Conservation (phyloP, 2,888 invertebrate genomes). For the Eupeodes luniger region DNA sequence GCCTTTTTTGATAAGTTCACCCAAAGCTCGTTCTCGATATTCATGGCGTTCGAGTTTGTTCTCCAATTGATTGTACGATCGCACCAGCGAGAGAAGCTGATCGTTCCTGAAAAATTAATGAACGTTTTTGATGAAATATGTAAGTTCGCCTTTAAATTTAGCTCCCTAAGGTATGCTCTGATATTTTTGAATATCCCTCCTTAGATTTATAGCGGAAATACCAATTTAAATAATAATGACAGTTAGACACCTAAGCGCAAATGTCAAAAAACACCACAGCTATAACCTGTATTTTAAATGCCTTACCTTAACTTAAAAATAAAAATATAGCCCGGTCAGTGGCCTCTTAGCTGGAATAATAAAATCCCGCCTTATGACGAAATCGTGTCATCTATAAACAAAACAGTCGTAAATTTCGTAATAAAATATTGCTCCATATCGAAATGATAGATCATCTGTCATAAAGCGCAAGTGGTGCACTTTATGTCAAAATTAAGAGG, state of each 20-base stretch:
- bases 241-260: too few relatives aligned
- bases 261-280: too few relatives aligned
- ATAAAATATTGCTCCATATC: neutral
- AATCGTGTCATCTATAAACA: neutral
- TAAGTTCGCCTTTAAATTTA: neutral
- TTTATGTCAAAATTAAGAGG: slow-evolving; percentile 10
- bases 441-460: neutral
- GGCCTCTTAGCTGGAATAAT: too few relatives aligned
- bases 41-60: slow-evolving; percentile 94
- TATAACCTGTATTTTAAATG: too few relatives aligned
- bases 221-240: too few relatives aligned
- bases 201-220: too few relatives aligned
- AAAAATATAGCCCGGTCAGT: too few relatives aligned
- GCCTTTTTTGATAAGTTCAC: slow-evolving; percentile 91
- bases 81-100: slow-evolving; percentile 91
- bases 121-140: neutral
- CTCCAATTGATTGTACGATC: slow-evolving; percentile 91
- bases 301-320: too few relatives aligned
- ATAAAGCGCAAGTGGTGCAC: neutral
- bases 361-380: too few relatives aligned
- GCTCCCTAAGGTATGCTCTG: too few relatives aligned
- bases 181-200: too few relatives aligned
- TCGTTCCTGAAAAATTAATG: slow-evolving; percentile 82
- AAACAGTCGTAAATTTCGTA: neutral
- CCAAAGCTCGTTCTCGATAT: slow-evolving; percentile 90